Evolutionary conservation across 2,113 vertebrate genomes (phyloP).

Genomic region (Paedocypris sp.): DNA sequence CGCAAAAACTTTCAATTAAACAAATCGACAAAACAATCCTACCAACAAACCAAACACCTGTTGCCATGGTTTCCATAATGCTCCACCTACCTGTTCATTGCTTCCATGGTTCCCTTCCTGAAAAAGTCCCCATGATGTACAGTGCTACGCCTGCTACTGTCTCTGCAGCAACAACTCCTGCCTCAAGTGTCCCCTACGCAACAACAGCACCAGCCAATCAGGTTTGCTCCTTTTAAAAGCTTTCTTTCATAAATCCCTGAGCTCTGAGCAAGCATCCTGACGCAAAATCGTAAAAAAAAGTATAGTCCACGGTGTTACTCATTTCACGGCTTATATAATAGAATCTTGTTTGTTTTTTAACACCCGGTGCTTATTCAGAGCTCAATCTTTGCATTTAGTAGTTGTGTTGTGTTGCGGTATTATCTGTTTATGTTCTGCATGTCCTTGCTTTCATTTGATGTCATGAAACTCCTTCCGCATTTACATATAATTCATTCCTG

Average conservation of each 20-base stretch:
- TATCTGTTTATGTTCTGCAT: slow-evolving; percentile 56
- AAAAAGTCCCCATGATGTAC: slow-evolving; percentile 99
- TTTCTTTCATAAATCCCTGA: slow-evolving; percentile 96
- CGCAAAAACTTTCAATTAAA: slow-evolving; percentile 55
- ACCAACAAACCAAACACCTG: slow-evolving; percentile 65
- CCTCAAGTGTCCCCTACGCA: slow-evolving; percentile 99
- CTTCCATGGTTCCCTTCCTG: slow-evolving; percentile 56
- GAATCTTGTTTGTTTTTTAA: neutral
- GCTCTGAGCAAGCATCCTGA: slow-evolving; percentile 82
- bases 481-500: no score
- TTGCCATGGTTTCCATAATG: slow-evolving; percentile 79
- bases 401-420: slow-evolving; percentile 89
- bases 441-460: slow-evolving; percentile 47
- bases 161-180: slow-evolving; percentile 97
- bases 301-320: no score
- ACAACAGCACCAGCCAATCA: slow-evolving; percentile 99
- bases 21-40: slow-evolving; percentile 14
- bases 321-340: no score
- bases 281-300: no score
- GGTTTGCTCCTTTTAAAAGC: slow-evolving; percentile 99
- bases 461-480: slow-evolving; percentile 52
- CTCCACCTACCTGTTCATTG: slow-evolving; percentile 89
- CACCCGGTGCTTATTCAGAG: slow-evolving; percentile 91
- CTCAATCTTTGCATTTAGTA: slow-evolving; percentile 77
- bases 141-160: slow-evolving; percentile 99